Evolutionary conservation across 2,113 vertebrate species (phyloP).

Genomic region (Tursiops truncatus): DNA sequence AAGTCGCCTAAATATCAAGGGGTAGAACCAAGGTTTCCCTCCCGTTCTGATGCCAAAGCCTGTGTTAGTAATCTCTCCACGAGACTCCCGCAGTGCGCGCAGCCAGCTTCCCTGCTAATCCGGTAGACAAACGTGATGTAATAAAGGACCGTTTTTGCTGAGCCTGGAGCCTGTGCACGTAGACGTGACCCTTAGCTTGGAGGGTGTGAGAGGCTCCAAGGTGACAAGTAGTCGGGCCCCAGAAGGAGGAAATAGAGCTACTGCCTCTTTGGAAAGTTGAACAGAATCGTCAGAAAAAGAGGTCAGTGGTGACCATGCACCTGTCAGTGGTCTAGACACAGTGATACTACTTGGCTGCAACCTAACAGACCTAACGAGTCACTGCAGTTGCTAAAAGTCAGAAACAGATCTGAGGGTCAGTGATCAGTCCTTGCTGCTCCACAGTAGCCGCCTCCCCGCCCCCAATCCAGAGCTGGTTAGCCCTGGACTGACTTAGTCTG

Average conservation of each 20-base stretch:
- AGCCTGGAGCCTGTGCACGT: not conserved
- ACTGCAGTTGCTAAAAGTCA: not conserved
- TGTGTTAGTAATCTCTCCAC: too few relatives aligned
- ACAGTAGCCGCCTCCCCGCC: rapidly evolving
- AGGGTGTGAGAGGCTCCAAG: not conserved
- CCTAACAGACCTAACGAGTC: not conserved
- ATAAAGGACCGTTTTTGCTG: not conserved
- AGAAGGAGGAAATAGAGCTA: not conserved
- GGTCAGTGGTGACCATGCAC: not conserved
- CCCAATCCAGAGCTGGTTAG: not conserved
- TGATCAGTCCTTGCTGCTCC: rapidly evolving
- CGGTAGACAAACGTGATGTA: not conserved
- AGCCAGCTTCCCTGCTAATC: not conserved
- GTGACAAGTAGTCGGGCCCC: too few relatives aligned
- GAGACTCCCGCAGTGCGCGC: rapidly evolving
- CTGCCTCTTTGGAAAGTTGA: not conserved
- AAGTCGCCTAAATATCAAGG: not conserved
- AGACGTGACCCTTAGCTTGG: not conserved
- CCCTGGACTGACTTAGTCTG: not conserved
- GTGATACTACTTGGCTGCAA: not conserved
- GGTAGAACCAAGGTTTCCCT: not conserved
- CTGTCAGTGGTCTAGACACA: not conserved
- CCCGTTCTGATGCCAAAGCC: not conserved
- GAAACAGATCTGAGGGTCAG: not conserved
- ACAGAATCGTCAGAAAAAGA: not conserved